Evolutionary conservation across 2,888 invertebrate genomes (phyloP).

Genomic region (Microdon myrmicae): DNA sequence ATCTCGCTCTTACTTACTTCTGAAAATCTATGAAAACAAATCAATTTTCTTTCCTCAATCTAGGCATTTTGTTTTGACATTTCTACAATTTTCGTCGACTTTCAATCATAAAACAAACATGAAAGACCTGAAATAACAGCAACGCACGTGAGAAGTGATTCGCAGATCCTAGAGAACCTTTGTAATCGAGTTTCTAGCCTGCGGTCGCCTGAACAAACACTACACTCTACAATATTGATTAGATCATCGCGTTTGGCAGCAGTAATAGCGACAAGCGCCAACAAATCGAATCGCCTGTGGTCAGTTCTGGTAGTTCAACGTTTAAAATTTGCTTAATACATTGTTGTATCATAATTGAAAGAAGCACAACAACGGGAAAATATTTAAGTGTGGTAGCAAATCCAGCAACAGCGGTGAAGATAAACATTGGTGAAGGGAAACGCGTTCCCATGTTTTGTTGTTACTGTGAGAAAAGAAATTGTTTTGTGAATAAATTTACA

Average conservation of each 20-base stretch:
- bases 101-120: slow-evolving; percentile 21
- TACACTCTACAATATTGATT: too few relatives aligned
- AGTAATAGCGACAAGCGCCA: neutral
- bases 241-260: neutral
- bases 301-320: neutral
- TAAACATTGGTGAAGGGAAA: too few relatives aligned
- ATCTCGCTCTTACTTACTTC: too few relatives aligned
- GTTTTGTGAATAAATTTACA: too few relatives aligned
- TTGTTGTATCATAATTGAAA: neutral
- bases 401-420: too few relatives aligned
- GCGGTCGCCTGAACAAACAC: too few relatives aligned
- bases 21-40: slow-evolving; percentile 41
- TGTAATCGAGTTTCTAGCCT: too few relatives aligned
- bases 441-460: neutral
- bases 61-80: slow-evolving; percentile 35
- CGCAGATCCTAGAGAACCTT: too few relatives aligned
- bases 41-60: slow-evolving; percentile 29
- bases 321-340: neutral
- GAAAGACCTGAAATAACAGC: neutral
- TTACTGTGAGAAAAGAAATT: neutral
- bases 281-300: neutral
- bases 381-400: too few relatives aligned
- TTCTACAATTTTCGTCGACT: slow-evolving; percentile 41
- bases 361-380: neutral
- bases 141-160: too few relatives aligned